Evolutionary conservation across 2,888 invertebrate species (phyloP), one percentile per base, ranked within the genome.

Genomic region (Drosophila melanosoma): DNA sequence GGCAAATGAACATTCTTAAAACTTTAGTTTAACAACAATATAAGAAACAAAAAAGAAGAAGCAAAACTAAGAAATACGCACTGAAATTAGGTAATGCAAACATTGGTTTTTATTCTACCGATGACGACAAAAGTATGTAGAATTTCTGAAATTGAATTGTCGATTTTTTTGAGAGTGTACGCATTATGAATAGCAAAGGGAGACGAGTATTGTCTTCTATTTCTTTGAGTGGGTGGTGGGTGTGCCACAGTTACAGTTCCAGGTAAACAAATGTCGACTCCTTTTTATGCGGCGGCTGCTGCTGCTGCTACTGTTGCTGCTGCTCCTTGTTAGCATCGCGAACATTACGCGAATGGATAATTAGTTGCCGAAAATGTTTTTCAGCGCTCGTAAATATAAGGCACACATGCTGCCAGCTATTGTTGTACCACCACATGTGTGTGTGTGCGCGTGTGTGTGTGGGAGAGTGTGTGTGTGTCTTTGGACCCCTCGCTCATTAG

Each of bases 351-450:
- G 85, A 85, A 89, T 85, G 90, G 91, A 92, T 92, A 92, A 92
- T 92, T 92, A 92, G 91, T 89, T 91, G 91, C 91, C 85, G 87
- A 91, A 92, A 91, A 91, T 85, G 81, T 87, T 84, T 88, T 87
- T 83, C 80, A 69, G 61, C 82, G 82, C 89, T 86, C 91, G 88
- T 92, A 92, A 91, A 92, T 87, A 89, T 86, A 81, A 91, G 82
- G 81, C 91, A 88, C 92, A 92, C 92, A 92, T 92, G 91, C 76
- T 78, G 56, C 42, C 53, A 53, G 51, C 59, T 23, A 57, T 62
- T 72, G 68, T 59, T 74, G 51, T 56, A 65, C 38, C 52, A 70
- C 67, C 85, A 83, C 87, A 80, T 82, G 82, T 76, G 69, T 74
- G 69, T 64, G 49, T 29, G 15, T 6, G 3, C 20, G 1, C 69